These are phyloP conservation scores for Okapia johnstoni DNA, from an alignment of 2,113 vertebrate species.

Conservation along the genomic window DNA sequence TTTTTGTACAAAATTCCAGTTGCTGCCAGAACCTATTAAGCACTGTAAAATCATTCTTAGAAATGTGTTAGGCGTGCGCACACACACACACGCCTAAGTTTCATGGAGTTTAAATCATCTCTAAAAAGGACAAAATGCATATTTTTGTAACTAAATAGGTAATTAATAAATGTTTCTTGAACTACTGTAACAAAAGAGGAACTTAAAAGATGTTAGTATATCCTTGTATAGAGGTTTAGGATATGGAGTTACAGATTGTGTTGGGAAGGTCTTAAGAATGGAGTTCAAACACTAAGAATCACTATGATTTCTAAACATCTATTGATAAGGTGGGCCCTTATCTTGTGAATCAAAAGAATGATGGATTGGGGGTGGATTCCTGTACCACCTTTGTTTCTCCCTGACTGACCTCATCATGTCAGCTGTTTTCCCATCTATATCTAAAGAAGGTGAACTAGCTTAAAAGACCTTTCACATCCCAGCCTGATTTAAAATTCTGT, in stretches of 20 bases:
- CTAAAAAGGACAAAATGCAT: neutral
- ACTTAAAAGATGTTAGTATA: neutral
- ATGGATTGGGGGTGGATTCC: neutral
- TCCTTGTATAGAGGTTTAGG: neutral
- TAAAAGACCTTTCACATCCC: neutral
- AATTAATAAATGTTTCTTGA: neutral
- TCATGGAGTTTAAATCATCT: neutral
- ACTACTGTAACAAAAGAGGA: neutral
- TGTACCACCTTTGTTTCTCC: neutral
- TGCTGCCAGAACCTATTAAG: neutral
- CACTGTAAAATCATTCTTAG: neutral
- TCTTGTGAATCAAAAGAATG: neutral
- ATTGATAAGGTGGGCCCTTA: neutral
- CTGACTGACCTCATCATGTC: neutral
- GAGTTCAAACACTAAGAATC: neutral
- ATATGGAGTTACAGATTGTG: neutral
- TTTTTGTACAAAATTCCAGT: neutral
- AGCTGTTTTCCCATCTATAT: neutral
- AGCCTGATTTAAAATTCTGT: neutral
- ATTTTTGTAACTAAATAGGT: neutral
- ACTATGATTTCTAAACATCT: constrained; percentile 2
- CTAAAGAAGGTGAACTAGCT: neutral
- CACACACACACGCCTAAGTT: neutral
- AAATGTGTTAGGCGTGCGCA: neutral
- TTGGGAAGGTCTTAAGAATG: neutral